phyloP scores from a whole-genome alignment of 2,888 invertebrate genomes.

The Diarsia dahlii region DNA sequence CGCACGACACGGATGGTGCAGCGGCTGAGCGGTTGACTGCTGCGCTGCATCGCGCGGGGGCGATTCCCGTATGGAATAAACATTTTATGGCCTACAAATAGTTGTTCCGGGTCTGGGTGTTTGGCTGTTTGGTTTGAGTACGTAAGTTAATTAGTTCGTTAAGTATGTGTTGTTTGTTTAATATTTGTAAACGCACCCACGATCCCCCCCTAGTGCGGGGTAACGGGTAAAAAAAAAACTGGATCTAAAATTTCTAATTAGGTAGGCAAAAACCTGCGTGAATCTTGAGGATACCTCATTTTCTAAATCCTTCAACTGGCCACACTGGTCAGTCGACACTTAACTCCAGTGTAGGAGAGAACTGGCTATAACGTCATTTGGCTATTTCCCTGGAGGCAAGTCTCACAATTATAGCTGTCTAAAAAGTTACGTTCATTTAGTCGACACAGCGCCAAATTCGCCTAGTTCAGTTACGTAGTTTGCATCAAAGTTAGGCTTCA shows the following conservation, averaged over 20 bases:
- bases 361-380: not conserved
- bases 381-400: slow-evolving; percentile 9
- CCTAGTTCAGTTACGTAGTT: slow-evolving; percentile 24
- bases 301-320: not conserved
- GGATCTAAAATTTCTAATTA: not conserved
- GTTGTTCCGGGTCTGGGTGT: too few relatives aligned
- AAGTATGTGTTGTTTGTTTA: too few relatives aligned
- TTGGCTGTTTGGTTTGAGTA: too few relatives aligned
- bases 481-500: slow-evolving; percentile 35
- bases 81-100: too few relatives aligned
- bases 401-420: slow-evolving; percentile 10
- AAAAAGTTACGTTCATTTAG: slow-evolving; percentile 20
- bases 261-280: not conserved
- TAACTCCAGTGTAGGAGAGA: slow-evolving; percentile 16
- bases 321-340: not conserved
- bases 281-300: not conserved
- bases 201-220: too few relatives aligned
- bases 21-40: too few relatives aligned
- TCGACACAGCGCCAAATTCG: slow-evolving; percentile 3
- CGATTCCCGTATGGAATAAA: too few relatives aligned
- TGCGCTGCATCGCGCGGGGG: too few relatives aligned
- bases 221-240: too few relatives aligned
- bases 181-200: too few relatives aligned
- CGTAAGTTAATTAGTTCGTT: too few relatives aligned
- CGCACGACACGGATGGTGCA: too few relatives aligned